Conservation (phyloP, 2,797 vertebrate genomes). For the Melanotaenia pygmaea region DNA sequence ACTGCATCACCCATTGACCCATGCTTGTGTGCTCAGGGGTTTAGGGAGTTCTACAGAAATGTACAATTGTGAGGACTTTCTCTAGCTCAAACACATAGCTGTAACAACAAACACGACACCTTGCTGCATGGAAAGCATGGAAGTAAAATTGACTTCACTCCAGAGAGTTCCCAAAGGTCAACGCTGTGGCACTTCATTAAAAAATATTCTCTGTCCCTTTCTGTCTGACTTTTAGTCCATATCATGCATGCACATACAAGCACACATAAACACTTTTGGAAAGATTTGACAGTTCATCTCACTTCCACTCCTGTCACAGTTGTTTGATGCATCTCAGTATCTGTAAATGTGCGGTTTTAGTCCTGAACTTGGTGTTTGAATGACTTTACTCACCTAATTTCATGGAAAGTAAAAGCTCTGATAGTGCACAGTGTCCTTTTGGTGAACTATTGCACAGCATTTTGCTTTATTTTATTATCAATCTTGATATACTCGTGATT, state of each 20-base stretch:
- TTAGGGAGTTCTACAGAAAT: slow-evolving; percentile 34
- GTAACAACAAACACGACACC: slow-evolving; percentile 41
- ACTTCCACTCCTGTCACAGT: slow-evolving; percentile 5
- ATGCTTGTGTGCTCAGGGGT: slow-evolving; percentile 32
- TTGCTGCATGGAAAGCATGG: slow-evolving; percentile 42
- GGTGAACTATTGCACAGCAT: background rate
- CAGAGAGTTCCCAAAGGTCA: slow-evolving; percentile 68
- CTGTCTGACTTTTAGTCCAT: slow-evolving; percentile 12
- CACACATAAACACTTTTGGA: background rate
- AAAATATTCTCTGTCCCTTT: slow-evolving; percentile 54
- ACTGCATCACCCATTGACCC: slow-evolving; percentile 19
- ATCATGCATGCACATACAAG: slow-evolving; percentile 5
- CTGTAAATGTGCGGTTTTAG: background rate
- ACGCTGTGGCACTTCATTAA: slow-evolving; percentile 58
- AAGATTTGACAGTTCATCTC: slow-evolving; percentile 12
- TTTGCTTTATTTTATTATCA: background rate
- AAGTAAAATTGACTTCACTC: slow-evolving; percentile 69
- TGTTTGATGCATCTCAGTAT: slow-evolving; percentile 6
- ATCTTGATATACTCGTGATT: background rate
- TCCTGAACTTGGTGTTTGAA: slow-evolving; percentile 7
- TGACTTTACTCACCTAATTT: background rate
- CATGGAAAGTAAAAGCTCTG: background rate
- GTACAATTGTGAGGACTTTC: slow-evolving; percentile 21
- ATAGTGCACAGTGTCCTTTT: background rate
- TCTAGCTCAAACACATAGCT: slow-evolving; percentile 36